A percentile compares a stretch with the other conserved stretches of the same genome.
phyloP scores from a whole-genome alignment of 2,797 vertebrate genomes.

The Silurus aristotelis region DNA sequence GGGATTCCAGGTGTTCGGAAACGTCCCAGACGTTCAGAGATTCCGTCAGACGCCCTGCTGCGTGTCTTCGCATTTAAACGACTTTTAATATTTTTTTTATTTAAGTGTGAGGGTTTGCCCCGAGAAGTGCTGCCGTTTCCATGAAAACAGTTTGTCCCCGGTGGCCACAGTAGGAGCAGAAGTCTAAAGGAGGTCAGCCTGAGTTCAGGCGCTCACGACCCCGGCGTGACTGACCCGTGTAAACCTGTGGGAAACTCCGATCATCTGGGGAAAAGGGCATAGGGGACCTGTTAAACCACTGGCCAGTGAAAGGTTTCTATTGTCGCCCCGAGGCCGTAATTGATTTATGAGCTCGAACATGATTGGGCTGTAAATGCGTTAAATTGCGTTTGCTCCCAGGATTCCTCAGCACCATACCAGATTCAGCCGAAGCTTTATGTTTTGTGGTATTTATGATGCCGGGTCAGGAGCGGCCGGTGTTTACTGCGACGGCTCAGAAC shows the following conservation, averaged over 20 bases:
- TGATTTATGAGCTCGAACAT: slow-evolving; percentile 84
- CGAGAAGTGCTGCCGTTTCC: not conserved
- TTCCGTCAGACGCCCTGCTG: not conserved
- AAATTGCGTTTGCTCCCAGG: slow-evolving; percentile 69
- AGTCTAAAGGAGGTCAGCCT: slow-evolving; percentile 72
- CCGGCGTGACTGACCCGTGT: slow-evolving; percentile 67
- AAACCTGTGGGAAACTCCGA: slow-evolving; percentile 79
- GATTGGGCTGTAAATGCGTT: slow-evolving; percentile 89
- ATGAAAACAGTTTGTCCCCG: slow-evolving; percentile 68
- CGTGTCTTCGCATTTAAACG: not conserved
- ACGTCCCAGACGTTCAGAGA: not conserved
- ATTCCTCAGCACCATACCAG: slow-evolving; percentile 70
- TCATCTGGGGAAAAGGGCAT: slow-evolving; percentile 74
- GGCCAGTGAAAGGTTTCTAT: slow-evolving; percentile 79
- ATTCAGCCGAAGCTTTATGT: slow-evolving; percentile 57
- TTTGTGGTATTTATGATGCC: slow-evolving; percentile 23
- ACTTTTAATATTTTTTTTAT: no score
- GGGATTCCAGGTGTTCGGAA: not conserved
- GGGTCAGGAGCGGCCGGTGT: not conserved
- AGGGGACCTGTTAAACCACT: slow-evolving; percentile 73
- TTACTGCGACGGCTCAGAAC: not conserved
- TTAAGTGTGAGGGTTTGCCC: no score
- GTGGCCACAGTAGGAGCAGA: slow-evolving; percentile 74
- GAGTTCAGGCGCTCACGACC: slow-evolving; percentile 84
- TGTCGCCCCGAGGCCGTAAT: slow-evolving; percentile 79